Conservation (phyloP, 2,888 invertebrate genomes). For the Neuroscelio doddi region DNA sequence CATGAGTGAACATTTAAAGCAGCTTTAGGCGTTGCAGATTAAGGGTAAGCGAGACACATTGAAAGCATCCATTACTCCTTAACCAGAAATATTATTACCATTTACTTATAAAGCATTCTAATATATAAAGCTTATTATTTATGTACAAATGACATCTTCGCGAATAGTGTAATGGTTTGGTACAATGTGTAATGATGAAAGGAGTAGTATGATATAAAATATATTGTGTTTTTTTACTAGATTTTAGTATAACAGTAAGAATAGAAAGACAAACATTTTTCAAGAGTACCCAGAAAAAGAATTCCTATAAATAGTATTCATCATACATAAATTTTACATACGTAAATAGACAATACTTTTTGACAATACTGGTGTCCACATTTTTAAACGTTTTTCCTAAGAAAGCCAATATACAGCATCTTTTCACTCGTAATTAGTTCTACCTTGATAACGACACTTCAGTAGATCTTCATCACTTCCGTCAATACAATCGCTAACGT, state of each 20-base stretch:
- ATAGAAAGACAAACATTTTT: too few relatives aligned
- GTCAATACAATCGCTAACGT: slow-evolving; percentile 74
- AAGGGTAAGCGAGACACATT: slow-evolving; percentile 51
- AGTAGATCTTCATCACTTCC: slow-evolving; percentile 75
- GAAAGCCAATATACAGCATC: slow-evolving; percentile 43
- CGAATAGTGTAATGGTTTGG: slow-evolving; percentile 15
- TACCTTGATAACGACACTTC: slow-evolving; percentile 48
- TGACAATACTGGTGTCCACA: background rate
- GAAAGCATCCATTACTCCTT: slow-evolving; percentile 56
- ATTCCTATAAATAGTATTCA: too few relatives aligned
- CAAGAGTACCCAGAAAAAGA: too few relatives aligned
- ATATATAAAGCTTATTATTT: slow-evolving; percentile 57
- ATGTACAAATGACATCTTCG: slow-evolving; percentile 31
- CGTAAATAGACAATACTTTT: background rate
- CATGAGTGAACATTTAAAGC: slow-evolving; percentile 66
- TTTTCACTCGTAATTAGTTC: slow-evolving; percentile 29
- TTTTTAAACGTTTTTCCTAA: slow-evolving; percentile 7
- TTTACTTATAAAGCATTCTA: slow-evolving; percentile 58
- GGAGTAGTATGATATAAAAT: background rate
- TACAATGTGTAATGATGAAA: background rate
- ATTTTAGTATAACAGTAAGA: too few relatives aligned
- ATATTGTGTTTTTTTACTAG: too few relatives aligned
- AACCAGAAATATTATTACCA: slow-evolving; percentile 43
- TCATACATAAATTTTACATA: too few relatives aligned
- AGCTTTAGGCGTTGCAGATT: slow-evolving; percentile 51